These are phyloP conservation scores for Ondatra zibethicus DNA, from an alignment of 2,113 vertebrate genomes.

Conservation along the genomic window DNA sequence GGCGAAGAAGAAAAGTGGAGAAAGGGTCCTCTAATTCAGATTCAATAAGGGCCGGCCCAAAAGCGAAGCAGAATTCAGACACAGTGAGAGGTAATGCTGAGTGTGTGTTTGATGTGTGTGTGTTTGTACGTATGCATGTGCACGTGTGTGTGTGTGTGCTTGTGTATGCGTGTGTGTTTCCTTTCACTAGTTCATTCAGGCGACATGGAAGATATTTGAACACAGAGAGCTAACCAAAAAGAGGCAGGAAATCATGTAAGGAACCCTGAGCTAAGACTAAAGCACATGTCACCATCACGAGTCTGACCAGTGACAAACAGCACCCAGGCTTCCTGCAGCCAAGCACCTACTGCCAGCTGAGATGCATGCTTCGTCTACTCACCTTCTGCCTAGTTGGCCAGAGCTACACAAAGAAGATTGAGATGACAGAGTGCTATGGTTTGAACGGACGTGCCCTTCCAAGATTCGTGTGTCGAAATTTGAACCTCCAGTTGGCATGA, in stretches of 20 bases:
- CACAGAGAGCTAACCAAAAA: neutral
- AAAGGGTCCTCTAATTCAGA: neutral
- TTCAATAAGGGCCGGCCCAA: neutral
- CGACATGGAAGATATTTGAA: slow-evolving; percentile 9
- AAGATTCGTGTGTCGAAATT: neutral
- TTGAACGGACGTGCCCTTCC: neutral
- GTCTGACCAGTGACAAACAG: neutral
- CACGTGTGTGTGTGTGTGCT: too few relatives aligned
- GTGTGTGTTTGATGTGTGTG: neutral
- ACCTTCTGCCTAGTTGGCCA: neutral
- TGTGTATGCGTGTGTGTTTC: neutral
- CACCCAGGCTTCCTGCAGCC: neutral
- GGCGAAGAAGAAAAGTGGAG: neutral
- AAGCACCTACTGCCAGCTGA: neutral
- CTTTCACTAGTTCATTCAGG: neutral
- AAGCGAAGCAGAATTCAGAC: slow-evolving; percentile 1
- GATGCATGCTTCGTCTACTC: neutral
- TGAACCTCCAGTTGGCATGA: neutral
- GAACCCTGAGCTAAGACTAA: neutral
- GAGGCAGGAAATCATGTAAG: neutral
- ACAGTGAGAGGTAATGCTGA: neutral
- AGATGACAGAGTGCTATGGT: neutral
- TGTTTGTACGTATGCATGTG: neutral
- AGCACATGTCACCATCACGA: neutral
- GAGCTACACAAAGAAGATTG: neutral